phyloP scores from a whole-genome alignment of 2,888 invertebrate genomes.

The Ormia ochracea region DNA sequence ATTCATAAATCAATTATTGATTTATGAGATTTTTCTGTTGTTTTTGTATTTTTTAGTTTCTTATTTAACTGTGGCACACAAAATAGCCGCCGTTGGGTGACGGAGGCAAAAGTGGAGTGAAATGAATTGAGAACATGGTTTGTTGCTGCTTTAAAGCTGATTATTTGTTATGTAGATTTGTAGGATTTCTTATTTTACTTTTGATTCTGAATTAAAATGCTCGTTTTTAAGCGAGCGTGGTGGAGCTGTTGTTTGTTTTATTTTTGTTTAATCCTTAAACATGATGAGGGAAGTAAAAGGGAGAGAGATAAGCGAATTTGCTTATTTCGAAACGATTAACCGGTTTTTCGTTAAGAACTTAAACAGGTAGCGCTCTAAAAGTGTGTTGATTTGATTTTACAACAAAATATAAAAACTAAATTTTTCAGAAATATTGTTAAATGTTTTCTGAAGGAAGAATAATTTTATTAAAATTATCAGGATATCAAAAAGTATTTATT shows the following conservation, averaged over 20 bases:
- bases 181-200: neutral
- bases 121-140: constrained; percentile 25
- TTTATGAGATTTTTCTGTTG: constrained; percentile 64
- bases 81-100: neutral
- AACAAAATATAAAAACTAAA: too few relatives aligned
- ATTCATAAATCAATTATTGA: constrained; percentile 68
- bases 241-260: neutral
- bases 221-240: constrained; percentile 8
- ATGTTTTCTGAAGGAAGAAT: too few relatives aligned
- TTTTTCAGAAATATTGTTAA: too few relatives aligned
- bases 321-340: constrained; percentile 45
- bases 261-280: constrained; percentile 8
- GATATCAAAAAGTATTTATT: too few relatives aligned
- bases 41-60: constrained; percentile 42
- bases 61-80: constrained; percentile 20
- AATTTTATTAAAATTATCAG: too few relatives aligned
- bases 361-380: neutral
- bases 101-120: constrained; percentile 27
- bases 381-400: too few relatives aligned
- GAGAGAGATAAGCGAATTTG: neutral
- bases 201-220: constrained; percentile 16
- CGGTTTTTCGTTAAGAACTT: constrained; percentile 28
- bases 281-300: neutral
- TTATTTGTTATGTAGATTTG: constrained; percentile 44
- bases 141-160: constrained; percentile 42